Conservation (phyloP, 2,113 vertebrate species). For the Lanius collurio region DNA sequence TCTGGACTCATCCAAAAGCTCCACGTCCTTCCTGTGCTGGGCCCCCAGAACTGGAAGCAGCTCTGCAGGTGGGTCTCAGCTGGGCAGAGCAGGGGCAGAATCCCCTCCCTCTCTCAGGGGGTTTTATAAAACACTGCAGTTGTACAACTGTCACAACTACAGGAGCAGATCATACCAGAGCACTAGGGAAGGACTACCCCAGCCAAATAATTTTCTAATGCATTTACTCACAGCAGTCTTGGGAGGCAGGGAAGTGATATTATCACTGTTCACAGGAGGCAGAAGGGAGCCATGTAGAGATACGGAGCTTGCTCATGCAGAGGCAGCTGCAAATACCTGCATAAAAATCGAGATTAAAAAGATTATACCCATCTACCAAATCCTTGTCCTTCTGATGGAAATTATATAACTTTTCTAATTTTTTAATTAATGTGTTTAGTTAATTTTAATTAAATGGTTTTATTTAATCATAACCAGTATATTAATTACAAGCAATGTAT, state of each 20-base stretch:
- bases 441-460: background rate
- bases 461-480: background rate
- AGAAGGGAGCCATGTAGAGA: background rate
- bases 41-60: background rate
- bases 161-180: background rate
- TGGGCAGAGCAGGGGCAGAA: background rate
- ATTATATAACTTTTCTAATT: background rate
- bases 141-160: background rate
- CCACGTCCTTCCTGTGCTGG: background rate
- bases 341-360: background rate
- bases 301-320: rapidly evolving
- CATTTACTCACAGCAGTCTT: background rate
- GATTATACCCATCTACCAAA: no score
- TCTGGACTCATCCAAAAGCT: background rate
- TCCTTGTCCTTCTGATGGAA: background rate
- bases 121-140: background rate
- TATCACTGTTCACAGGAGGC: background rate
- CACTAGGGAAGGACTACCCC: background rate
- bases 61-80: background rate
- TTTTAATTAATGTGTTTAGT: background rate
- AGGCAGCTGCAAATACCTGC: background rate
- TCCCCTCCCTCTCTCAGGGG: background rate
- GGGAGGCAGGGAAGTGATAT: background rate
- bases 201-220: background rate
- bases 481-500: background rate